A percentile compares a stretch with the other conserved stretches of the same genome.
These are phyloP conservation scores for Apotomis capreana DNA, from an alignment of 2,888 invertebrate species.

Conservation along the genomic window DNA sequence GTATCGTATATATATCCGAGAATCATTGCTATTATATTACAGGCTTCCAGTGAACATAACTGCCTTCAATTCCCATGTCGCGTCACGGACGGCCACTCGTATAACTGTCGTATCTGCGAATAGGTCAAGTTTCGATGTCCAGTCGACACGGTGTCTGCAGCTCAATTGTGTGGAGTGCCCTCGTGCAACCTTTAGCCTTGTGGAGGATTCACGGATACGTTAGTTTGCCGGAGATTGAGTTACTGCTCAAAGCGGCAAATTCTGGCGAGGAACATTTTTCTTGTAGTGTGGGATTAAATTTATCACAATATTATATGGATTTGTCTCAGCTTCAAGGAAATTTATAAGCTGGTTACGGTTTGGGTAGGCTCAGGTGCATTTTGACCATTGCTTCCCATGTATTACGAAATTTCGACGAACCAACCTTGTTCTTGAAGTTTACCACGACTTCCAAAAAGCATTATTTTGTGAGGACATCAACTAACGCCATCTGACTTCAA, in stretches of 20 bases:
- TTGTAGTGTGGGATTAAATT: background rate
- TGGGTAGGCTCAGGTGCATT: no score
- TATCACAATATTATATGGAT: background rate
- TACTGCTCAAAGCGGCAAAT: slow-evolving; percentile 47
- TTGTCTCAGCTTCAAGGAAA: no score
- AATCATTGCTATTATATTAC: slow-evolving; percentile 26
- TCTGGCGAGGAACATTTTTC: slow-evolving; percentile 14
- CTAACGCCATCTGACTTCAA: no score
- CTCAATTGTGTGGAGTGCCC: slow-evolving; percentile 56
- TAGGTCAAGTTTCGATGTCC: slow-evolving; percentile 48
- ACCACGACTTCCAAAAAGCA: no score
- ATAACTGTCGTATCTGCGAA: slow-evolving; percentile 52
- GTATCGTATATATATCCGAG: background rate
- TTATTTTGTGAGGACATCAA: no score
- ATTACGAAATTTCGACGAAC: no score
- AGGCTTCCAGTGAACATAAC: slow-evolving; percentile 25
- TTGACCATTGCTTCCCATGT: no score
- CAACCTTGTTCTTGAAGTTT: no score
- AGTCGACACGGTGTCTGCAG: slow-evolving; percentile 56
- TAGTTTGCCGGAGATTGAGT: slow-evolving; percentile 68
- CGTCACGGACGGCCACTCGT: slow-evolving; percentile 59
- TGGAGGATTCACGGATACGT: slow-evolving; percentile 61
- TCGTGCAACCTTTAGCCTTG: slow-evolving; percentile 52
- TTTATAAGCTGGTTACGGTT: no score
- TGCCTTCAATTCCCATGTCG: slow-evolving; percentile 59